Conservation (phyloP, 2,888 invertebrate species). For the Himalopsyche anomala region DNA sequence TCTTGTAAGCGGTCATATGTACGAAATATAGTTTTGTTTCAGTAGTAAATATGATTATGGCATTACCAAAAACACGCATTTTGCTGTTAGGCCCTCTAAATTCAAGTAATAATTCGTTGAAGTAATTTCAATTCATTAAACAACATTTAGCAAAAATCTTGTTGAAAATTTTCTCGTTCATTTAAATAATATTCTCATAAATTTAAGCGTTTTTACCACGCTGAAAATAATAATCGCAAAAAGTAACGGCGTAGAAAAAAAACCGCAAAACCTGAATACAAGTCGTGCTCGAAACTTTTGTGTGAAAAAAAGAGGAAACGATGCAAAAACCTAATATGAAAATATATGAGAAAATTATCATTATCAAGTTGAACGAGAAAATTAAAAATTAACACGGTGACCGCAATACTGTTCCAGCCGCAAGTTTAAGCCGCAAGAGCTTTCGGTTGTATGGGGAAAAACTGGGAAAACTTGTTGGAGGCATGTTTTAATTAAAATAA, state of each 20-base stretch:
- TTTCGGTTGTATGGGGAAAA: not conserved
- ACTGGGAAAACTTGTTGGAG: not conserved
- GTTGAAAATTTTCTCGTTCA: not conserved
- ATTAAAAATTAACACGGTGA: conserved; percentile 62
- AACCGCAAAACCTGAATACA: not conserved
- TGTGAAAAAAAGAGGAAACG: conserved; percentile 22
- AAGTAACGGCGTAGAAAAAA: not conserved
- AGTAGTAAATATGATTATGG: too few species aligned
- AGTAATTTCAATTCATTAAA: not conserved
- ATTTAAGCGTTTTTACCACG: not conserved
- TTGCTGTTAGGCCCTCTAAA: not conserved
- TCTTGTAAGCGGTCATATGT: too few species aligned
- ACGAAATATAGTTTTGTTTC: too few species aligned
- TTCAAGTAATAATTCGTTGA: not conserved
- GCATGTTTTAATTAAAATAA: conserved; percentile 40
- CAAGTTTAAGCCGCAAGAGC: conserved; percentile 16
- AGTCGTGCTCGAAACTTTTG: conserved; percentile 5
- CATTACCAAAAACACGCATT: too few species aligned
- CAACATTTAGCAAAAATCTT: not conserved
- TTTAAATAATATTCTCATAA: not conserved
- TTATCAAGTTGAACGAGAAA: conserved; percentile 56
- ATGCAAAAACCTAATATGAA: conserved; percentile 55
- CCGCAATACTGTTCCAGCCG: conserved; percentile 19
- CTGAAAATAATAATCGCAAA: conserved; percentile 24
- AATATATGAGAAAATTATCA: conserved; percentile 59